Conservation (phyloP, 2,113 vertebrate species). For the Casuarius casuarius region DNA sequence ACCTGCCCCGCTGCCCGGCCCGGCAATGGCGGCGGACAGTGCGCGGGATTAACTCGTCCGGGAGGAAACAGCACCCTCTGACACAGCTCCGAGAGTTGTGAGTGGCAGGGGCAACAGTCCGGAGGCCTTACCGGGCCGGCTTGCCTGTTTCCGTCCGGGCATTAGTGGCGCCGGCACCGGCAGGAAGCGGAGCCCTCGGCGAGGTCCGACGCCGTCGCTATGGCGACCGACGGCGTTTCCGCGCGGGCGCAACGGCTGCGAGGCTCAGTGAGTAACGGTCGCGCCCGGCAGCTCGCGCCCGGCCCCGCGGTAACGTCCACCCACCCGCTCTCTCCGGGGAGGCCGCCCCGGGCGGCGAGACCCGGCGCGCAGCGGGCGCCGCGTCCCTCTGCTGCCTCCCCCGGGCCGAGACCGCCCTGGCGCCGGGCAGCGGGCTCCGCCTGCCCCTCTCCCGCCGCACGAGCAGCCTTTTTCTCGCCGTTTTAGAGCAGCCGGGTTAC, state of each 20-base stretch:
- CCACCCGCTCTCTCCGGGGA: not conserved
- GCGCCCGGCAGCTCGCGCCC: not conserved
- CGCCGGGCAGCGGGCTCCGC: no score
- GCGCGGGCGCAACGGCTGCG: not conserved
- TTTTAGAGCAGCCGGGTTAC: no score
- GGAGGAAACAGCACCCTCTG: not conserved
- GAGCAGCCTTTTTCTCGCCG: no score
- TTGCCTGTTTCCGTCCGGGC: constrained; percentile 11
- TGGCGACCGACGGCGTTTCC: constrained; percentile 46
- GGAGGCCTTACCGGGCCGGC: fast-evolving
- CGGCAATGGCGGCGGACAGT: not conserved
- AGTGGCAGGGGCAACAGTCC: fast-evolving
- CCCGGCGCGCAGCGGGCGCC: not conserved
- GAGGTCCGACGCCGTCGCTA: constrained; percentile 55
- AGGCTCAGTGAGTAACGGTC: not conserved
- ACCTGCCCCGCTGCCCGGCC: not conserved
- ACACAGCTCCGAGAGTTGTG: fast-evolving
- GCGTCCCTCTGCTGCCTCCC: no score
- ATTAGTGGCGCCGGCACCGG: not conserved
- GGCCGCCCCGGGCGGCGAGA: not conserved
- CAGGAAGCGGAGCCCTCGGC: not conserved
- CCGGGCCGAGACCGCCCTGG: no score
- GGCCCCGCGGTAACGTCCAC: not conserved
- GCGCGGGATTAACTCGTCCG: not conserved
- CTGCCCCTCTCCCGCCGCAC: no score